phyloP scores from a whole-genome alignment of 2,113 vertebrate species.

The Zosterops japonicus region DNA sequence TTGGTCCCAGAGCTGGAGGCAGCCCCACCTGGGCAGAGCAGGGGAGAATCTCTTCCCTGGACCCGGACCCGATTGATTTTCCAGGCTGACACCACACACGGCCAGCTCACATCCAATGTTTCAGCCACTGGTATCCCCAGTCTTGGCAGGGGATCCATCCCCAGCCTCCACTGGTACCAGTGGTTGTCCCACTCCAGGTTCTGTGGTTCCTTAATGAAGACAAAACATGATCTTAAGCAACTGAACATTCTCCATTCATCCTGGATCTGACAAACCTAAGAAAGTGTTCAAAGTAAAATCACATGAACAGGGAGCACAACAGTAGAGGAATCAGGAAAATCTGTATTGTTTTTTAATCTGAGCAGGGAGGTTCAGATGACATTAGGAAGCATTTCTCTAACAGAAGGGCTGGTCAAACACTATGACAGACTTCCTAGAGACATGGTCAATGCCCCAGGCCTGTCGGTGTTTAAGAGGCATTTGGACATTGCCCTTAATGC shows the following conservation, averaged over 20 bases:
- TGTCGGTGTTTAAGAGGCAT: background rate
- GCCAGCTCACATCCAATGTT: accelerated
- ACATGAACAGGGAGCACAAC: background rate
- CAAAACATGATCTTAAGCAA: background rate
- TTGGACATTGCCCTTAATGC: background rate
- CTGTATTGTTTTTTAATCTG: background rate
- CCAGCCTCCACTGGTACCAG: background rate
- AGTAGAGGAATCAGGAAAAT: background rate
- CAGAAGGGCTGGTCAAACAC: background rate
- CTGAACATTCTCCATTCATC: background rate
- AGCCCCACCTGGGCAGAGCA: background rate
- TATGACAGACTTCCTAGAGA: background rate
- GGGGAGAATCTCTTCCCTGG: background rate
- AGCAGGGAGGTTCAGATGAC: background rate
- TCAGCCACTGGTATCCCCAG: background rate
- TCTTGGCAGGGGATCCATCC: background rate
- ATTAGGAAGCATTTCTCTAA: background rate
- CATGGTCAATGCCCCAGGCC: background rate
- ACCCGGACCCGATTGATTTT: accelerated
- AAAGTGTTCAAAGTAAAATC: background rate
- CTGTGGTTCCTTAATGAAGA: background rate
- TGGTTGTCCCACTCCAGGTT: background rate
- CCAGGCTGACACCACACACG: background rate
- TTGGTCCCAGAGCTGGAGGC: background rate
- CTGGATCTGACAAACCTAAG: background rate